Evolutionary conservation across 1,140 invertebrate genomes (phyloP), one percentile per base, ranked within the genome.

Genomic region (Aradophagus sp.): DNA sequence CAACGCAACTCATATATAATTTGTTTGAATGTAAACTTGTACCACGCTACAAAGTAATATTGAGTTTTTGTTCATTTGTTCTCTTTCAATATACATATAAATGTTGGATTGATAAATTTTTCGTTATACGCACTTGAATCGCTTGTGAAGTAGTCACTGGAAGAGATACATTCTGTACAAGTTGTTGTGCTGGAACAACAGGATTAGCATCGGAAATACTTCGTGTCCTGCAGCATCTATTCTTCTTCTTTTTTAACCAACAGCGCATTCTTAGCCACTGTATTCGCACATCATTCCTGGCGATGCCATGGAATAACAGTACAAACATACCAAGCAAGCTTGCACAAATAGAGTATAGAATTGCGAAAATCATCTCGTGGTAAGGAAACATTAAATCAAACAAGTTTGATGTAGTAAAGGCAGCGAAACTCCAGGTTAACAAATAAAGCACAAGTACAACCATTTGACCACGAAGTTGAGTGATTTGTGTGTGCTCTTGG

Each of bases 241-340:
- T 88, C 70, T 90, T 90, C 34, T 87, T 87, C 11, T 87, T 87
- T 42, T 87, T 87, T 7, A 89, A 70, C 83, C 89, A 89, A 47
- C 89, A 89, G 11, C 88, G 86, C 84, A 90, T 89, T 38, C 88
- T 81, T 3, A 89, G 79, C 93, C 93, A 95, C 12, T 92, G 90
- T 0, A 87, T 87, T 41, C 93, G 86, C 0, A 95, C 92, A 81
- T 97, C 95, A 62, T 90, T 93, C 14, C 95, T 85, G 0, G 92
- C 92, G 23, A 96, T 88, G 41, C 93, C 94, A 77, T 95, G 95
- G 80, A 95, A 97, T 34, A 95, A 89, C 7, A 96, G 79, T 15
- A 95, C 90, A 77, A 96, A 97, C n/a, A 92, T 85, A 0, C 93
- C 94, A 36, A 96, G 84, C 8, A 90, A 84, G 15, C 89, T 89